Evolutionary conservation across 2,888 invertebrate genomes (phyloP).

Genomic region (Gandaritis pyraliata): DNA sequence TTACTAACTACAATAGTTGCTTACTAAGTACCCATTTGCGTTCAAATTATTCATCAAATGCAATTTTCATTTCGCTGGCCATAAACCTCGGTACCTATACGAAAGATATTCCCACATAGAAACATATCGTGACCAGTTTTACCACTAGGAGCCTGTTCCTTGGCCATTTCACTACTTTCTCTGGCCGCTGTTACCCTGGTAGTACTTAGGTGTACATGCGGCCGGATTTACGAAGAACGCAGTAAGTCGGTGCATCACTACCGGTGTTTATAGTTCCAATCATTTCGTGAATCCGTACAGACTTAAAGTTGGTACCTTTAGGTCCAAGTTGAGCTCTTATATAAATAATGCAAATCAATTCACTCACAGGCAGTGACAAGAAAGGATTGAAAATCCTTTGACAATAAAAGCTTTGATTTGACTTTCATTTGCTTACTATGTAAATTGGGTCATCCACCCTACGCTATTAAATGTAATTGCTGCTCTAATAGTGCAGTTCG

Average conservation of each 20-base stretch:
- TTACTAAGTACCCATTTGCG: neutral
- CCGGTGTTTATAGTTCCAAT: neutral
- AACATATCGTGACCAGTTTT: conserved; percentile 62
- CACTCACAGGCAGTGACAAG: neutral
- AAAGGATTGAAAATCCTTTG: neutral
- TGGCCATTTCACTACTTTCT: conserved; percentile 63
- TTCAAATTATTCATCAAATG: conserved; percentile 10
- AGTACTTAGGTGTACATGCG: conserved; percentile 19
- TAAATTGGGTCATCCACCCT: conserved; percentile 26
- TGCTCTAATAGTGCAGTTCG: conserved; percentile 28
- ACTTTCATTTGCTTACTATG: conserved; percentile 5
- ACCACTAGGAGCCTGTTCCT: conserved; percentile 52
- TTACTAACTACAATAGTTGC: too few relatives aligned
- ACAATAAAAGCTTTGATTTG: neutral
- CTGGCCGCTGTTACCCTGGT: conserved; percentile 46
- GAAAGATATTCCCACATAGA: conserved; percentile 55
- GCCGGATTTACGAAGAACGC: conserved; percentile 4
- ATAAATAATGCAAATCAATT: neutral
- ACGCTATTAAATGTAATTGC: conserved; percentile 45
- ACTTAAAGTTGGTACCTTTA: too few relatives aligned
- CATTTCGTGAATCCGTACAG: neutral
- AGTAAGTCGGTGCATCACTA: conserved; percentile 3
- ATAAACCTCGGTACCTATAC: conserved; percentile 36
- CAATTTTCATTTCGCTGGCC: conserved; percentile 17
- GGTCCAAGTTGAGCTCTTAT: too few relatives aligned